phyloP scores from a whole-genome alignment of 2,888 invertebrate genomes.

The Helicoverpa assulta region DNA sequence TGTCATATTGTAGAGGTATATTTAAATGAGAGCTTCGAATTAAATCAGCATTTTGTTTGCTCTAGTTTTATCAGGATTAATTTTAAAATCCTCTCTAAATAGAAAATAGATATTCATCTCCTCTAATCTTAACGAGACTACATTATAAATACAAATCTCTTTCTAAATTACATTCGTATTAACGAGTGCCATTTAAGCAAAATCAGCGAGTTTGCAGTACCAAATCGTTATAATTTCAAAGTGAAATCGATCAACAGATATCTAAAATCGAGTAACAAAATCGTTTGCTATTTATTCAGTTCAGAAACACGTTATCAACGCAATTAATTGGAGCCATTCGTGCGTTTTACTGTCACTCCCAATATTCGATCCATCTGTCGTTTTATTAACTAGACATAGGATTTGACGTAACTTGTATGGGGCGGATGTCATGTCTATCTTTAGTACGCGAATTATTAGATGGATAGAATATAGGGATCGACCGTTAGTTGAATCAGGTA shows the following conservation, averaged over 20 bases:
- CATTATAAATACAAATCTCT: too few species aligned
- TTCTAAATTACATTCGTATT: too few species aligned
- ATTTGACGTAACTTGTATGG: too few species aligned
- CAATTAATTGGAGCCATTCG: constrained; percentile 26
- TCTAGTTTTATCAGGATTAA: not conserved
- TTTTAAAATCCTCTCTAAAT: not conserved
- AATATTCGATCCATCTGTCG: too few species aligned
- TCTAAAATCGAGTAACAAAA: not conserved
- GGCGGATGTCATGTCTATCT: too few species aligned
- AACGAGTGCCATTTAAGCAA: too few species aligned
- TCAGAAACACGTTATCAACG: constrained; percentile 5
- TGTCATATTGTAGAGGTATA: too few species aligned
- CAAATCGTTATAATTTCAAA: not conserved
- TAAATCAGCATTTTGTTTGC: not conserved
- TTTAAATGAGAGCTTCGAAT: not conserved
- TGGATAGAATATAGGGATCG: too few species aligned
- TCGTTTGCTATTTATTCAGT: not conserved
- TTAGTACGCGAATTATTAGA: too few species aligned
- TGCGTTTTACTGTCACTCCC: not conserved
- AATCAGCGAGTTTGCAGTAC: not conserved
- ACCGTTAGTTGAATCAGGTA: constrained; percentile 12
- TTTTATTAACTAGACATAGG: too few species aligned
- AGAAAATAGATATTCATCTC: not conserved
- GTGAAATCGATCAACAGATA: not conserved
- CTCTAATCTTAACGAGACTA: not conserved